Evolutionary conservation across 2,113 vertebrate species (phyloP), one percentile per base, ranked within the genome.

Genomic region (Arothron firmamentum): DNA sequence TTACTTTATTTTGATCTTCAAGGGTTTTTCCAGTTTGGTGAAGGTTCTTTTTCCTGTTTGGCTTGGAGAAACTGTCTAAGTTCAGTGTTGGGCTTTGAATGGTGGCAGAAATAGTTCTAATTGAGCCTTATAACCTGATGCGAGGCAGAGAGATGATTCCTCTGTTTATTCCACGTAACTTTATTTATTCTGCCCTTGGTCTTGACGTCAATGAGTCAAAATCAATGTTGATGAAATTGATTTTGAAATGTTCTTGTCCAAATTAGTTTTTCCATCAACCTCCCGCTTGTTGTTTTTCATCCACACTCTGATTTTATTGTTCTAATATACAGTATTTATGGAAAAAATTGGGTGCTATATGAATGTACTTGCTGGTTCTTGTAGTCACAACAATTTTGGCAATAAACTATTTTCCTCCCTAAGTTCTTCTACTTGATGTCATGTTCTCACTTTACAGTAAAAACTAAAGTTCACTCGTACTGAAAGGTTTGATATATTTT

Each of bases 121-220:
- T 38, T 38, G 34, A 38, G 34, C 34, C 34, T 14, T 43, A 57
- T 72, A 25, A 42, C 45, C 67, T 61, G 65, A 67, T 64, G 48
- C 46, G 43, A 28, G 54, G 53, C 21, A 10, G 52, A 62, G 59
- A 13, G 13, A 48, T 56, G 17, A 41, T 67, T 43, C 66, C 56
- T 64, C 48, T 64, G 56, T 76, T 65, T 83, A 76, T 81, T 84
- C 74, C 76, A 75, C 14, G 3, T 54, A 47, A 62, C 15, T 28
- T 78, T 82, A 88, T 88, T 87, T 88, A 88, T 89, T 89, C 68
- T 82, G 62, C 85, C 54, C 65, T 67, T 65, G 52, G 65, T 75
- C 68, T 64, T 56, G 69, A 52, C 53, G 56, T 58, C n/a, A n/a
- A 52, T 3, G 10, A 48, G 15, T 38, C 6, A 67, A 28, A 62